Evolutionary conservation across 1,140 invertebrate species (phyloP).

Genomic region (Pollicipes pollicipes): DNA sequence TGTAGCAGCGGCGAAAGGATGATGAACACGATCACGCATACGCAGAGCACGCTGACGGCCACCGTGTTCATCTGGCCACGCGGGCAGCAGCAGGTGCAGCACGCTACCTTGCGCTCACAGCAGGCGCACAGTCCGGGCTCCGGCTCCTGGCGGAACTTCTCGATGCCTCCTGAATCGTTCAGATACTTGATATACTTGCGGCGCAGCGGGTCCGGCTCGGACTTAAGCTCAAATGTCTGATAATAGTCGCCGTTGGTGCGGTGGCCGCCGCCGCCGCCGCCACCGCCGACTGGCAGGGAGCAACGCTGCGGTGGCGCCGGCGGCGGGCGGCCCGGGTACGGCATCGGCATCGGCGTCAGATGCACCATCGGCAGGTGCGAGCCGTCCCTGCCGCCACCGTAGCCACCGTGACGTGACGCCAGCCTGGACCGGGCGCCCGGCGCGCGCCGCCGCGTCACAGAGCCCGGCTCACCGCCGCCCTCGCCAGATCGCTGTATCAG

Average conservation of each 20-base stretch:
- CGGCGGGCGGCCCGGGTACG: constrained; percentile 58
- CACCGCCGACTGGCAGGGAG: not conserved
- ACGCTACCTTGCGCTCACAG: constrained; percentile 10
- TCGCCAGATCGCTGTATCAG: no score
- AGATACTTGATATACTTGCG: constrained; percentile 1
- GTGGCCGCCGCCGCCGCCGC: constrained; percentile 1
- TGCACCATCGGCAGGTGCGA: not conserved
- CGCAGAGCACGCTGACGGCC: constrained; percentile 5
- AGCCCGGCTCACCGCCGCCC: no score
- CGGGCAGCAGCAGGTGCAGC: constrained; percentile 8
- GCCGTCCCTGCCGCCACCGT: no score
- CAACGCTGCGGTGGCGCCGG: constrained; percentile 50
- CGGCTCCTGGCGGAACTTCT: constrained; percentile 10
- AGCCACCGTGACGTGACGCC: not conserved
- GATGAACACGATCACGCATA: constrained; percentile 11
- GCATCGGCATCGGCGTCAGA: constrained; percentile 30
- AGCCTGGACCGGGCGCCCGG: no score
- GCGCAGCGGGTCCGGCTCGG: not conserved
- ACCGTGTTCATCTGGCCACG: constrained; percentile 10
- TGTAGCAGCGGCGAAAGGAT: constrained; percentile 11
- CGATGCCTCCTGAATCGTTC: constrained; percentile 8
- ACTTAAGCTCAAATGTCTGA: not conserved
- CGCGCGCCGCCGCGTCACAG: no score
- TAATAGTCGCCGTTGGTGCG: constrained; percentile 5
- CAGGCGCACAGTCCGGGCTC: constrained; percentile 10